Conservation (phyloP, 2,888 invertebrate genomes). For the Lepeophtheirus nordmannii region DNA sequence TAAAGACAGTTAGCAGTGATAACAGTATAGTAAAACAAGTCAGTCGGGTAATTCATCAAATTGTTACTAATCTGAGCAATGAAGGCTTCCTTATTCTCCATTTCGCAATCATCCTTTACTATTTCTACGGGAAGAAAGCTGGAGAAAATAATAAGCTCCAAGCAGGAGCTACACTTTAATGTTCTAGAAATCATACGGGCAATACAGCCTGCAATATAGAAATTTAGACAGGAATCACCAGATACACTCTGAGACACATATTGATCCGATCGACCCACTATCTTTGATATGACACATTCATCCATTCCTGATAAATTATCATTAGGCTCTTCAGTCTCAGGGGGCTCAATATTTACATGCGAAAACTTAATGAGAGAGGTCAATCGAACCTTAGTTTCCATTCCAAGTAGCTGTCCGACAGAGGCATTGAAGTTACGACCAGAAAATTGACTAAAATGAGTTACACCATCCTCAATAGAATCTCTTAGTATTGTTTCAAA, state of each 20-base stretch:
- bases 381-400: neutral
- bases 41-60: neutral
- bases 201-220: neutral
- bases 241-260: neutral
- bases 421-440: conserved; percentile 2
- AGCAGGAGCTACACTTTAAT: neutral
- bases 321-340: neutral
- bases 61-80: neutral
- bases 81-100: neutral
- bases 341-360: neutral
- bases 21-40: neutral
- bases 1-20: neutral
- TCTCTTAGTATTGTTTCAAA: neutral
- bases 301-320: neutral
- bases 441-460: conserved; percentile 1
- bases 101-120: neutral
- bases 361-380: neutral
- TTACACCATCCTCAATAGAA: neutral
- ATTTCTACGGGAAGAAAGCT: neutral
- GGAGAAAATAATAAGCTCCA: neutral
- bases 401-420: neutral
- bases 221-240: neutral
- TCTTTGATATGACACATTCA: neutral
- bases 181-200: neutral
- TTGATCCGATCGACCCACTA: neutral